phyloP scores from a whole-genome alignment of 2,113 vertebrate species.

The Lichenostomus cassidix region DNA sequence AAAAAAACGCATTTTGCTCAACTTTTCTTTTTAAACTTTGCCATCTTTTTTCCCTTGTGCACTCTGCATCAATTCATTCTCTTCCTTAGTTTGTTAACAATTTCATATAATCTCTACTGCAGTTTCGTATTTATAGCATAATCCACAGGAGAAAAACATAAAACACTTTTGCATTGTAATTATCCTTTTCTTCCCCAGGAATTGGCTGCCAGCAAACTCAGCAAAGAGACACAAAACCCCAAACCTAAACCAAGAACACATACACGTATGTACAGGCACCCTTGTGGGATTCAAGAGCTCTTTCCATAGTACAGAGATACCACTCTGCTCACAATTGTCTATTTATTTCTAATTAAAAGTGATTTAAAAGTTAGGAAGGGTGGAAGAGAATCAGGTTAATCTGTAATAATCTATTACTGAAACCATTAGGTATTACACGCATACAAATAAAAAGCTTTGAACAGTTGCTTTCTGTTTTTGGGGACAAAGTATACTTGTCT shows the following conservation, averaged over 20 bases:
- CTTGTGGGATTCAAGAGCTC: neutral
- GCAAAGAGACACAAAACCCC: neutral
- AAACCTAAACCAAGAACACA: neutral
- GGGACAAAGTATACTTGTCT: neutral
- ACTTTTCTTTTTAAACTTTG: neutral
- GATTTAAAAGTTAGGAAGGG: neutral
- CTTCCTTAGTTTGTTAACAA: neutral
- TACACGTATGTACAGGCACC: neutral
- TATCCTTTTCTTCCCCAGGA: neutral
- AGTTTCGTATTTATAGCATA: neutral
- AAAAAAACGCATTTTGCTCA: slow-evolving; percentile 2
- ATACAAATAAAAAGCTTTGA: neutral
- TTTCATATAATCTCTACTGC: neutral
- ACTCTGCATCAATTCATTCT: neutral
- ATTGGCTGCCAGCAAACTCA: neutral
- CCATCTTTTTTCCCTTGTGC: neutral
- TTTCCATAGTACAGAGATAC: neutral
- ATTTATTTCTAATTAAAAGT: neutral
- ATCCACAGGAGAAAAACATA: slow-evolving; percentile 8
- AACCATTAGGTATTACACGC: neutral
- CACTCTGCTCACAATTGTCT: neutral
- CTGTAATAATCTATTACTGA: neutral
- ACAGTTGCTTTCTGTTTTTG: neutral
- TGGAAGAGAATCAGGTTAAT: neutral
- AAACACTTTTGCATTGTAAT: neutral